These are phyloP conservation scores for Limnothrissa miodon DNA, from an alignment of 2,113 vertebrate species.

Conservation along the genomic window DNA sequence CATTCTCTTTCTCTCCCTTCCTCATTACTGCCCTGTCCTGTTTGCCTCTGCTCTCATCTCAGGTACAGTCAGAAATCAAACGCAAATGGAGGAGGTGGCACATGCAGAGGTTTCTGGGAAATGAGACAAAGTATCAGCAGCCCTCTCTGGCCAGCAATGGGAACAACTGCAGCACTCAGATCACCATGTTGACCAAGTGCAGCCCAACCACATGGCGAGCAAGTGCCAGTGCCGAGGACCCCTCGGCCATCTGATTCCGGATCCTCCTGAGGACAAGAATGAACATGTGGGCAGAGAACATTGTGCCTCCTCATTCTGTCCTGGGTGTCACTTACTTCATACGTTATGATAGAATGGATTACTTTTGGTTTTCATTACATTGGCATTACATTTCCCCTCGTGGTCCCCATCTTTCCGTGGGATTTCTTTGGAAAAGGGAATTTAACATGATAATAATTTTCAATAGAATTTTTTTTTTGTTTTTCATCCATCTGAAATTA, in stretches of 20 bases:
- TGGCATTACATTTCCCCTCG: background rate
- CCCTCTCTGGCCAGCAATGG: slow-evolving; percentile 86
- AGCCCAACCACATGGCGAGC: slow-evolving; percentile 80
- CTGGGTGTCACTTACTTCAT: background rate
- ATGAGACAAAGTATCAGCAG: slow-evolving; percentile 84
- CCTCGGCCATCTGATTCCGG: slow-evolving; percentile 74
- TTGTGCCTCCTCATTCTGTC: background rate
- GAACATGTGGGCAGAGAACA: background rate
- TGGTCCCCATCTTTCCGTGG: background rate
- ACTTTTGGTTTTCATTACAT: background rate
- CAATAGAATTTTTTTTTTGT: too few relatives aligned
- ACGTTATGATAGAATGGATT: background rate
- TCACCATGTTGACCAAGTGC: slow-evolving; percentile 88
- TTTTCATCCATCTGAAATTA: too few relatives aligned
- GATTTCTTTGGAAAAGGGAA: background rate
- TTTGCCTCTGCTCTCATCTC: background rate
- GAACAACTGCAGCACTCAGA: slow-evolving; percentile 93
- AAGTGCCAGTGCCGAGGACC: slow-evolving; percentile 81
- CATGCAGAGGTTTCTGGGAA: slow-evolving; percentile 81
- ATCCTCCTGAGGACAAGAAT: background rate
- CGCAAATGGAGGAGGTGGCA: slow-evolving; percentile 95
- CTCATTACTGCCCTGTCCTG: background rate
- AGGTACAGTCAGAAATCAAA: slow-evolving; percentile 95
- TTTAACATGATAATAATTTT: background rate
- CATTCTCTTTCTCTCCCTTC: background rate